Evolutionary conservation across 2,888 invertebrate genomes (phyloP).

Genomic region (Chironomus tentans): DNA sequence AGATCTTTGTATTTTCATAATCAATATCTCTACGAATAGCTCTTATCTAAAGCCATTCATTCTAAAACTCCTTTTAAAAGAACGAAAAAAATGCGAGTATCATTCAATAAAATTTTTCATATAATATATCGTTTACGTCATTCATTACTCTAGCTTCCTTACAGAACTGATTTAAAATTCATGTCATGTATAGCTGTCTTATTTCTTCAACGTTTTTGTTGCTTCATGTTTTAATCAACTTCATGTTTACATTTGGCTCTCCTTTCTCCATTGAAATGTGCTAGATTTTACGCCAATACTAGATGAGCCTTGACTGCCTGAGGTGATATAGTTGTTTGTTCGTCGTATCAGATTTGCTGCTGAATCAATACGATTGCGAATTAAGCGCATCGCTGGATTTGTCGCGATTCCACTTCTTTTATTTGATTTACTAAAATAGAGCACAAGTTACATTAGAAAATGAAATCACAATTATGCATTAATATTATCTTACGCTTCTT

Average conservation of each 20-base stretch:
- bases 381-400: slow-evolving; percentile 75
- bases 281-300: slow-evolving; percentile 45
- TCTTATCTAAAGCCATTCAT: not conserved
- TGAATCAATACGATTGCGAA: slow-evolving; percentile 45
- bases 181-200: not conserved
- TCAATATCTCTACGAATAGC: not conserved
- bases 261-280: slow-evolving; percentile 44
- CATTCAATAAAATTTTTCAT: not conserved
- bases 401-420: slow-evolving; percentile 80
- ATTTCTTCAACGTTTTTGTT: not conserved
- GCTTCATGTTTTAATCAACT: not conserved
- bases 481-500: slow-evolving; percentile 28
- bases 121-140: not conserved
- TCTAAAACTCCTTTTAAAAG: not conserved
- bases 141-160: not conserved
- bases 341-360: slow-evolving; percentile 42
- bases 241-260: slow-evolving; percentile 30
- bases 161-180: not conserved
- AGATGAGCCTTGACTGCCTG: slow-evolving; percentile 42
- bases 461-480: not conserved
- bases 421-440: slow-evolving; percentile 47
- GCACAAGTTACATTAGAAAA: not conserved
- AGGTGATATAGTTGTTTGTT: slow-evolving; percentile 40
- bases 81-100: not conserved
- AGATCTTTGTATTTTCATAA: not conserved